A percentile compares a stretch with the other conserved stretches of the same genome.
phyloP scores from a whole-genome alignment of 2,888 invertebrate species.

The Eristalis tenax region DNA sequence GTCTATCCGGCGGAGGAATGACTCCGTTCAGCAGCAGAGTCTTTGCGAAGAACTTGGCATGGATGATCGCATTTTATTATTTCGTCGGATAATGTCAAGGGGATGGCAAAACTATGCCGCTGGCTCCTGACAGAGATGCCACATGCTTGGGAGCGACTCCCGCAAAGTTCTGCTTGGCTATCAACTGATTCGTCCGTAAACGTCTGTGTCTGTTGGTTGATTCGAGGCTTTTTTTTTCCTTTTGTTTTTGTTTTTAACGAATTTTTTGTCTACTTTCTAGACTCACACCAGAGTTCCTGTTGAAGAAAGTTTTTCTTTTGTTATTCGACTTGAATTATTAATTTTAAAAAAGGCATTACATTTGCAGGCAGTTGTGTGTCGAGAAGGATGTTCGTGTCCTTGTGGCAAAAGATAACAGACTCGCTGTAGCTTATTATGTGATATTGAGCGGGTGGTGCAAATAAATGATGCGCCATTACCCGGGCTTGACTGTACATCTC shows the following conservation, averaged over 20 bases:
- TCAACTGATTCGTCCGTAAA: not conserved
- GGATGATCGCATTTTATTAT: constrained; percentile 40
- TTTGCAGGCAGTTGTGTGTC: no score
- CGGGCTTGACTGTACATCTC: no score
- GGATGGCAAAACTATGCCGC: not conserved
- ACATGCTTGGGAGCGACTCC: not conserved
- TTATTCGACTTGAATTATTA: no score
- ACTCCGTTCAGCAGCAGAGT: constrained; percentile 39
- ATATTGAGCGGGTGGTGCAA: no score
- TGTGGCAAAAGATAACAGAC: no score
- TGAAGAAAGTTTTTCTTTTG: no score
- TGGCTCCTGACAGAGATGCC: not conserved
- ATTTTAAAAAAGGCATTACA: no score
- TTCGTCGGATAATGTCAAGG: not conserved
- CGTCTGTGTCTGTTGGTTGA: not conserved
- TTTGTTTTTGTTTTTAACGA: not conserved
- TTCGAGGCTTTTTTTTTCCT: not conserved
- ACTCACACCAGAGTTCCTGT: no score
- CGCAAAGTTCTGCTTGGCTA: not conserved
- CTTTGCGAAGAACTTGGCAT: constrained; percentile 18
- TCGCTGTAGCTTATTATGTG: no score
- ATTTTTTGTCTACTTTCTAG: not conserved
- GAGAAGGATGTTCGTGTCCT: no score
- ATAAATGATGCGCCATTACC: no score
- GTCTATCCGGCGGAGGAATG: constrained; percentile 14